phyloP scores from a whole-genome alignment of 2,888 invertebrate species.

The Drosophila incognita region DNA sequence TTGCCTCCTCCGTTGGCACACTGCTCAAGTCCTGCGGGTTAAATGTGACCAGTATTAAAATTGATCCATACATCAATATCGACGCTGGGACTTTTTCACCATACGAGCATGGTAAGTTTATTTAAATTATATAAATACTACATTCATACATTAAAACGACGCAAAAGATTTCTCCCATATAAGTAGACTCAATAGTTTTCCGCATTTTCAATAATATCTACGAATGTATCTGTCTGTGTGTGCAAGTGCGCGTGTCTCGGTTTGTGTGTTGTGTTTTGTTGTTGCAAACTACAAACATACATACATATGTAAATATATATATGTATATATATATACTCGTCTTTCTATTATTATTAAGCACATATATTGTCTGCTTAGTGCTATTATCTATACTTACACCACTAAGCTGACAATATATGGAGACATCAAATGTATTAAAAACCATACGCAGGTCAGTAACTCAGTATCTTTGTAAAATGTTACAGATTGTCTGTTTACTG shows the following conservation, averaged over 20 bases:
- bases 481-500: constrained; percentile 4
- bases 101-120: constrained; percentile 96
- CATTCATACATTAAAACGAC: constrained; percentile 6
- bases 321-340: too few relatives aligned
- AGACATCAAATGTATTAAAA: too few relatives aligned
- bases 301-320: neutral
- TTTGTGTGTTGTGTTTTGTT: neutral
- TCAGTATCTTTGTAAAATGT: too few relatives aligned
- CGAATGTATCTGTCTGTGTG: neutral
- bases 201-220: constrained; percentile 82
- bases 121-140: neutral
- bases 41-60: constrained; percentile 99
- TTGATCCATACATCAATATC: constrained; percentile 99
- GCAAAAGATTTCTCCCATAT: constrained; percentile 23
- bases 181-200: constrained; percentile 21
- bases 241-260: neutral
- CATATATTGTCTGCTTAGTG: neutral
- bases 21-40: constrained; percentile 97
- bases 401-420: too few relatives aligned
- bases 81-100: constrained; percentile 99
- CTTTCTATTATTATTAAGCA: neutral
- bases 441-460: neutral
- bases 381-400: neutral
- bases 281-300: neutral
- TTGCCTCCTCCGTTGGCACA: constrained; percentile 97